Evolutionary conservation across 2,888 invertebrate genomes (phyloP).

Genomic region (Harpalus rufipes): DNA sequence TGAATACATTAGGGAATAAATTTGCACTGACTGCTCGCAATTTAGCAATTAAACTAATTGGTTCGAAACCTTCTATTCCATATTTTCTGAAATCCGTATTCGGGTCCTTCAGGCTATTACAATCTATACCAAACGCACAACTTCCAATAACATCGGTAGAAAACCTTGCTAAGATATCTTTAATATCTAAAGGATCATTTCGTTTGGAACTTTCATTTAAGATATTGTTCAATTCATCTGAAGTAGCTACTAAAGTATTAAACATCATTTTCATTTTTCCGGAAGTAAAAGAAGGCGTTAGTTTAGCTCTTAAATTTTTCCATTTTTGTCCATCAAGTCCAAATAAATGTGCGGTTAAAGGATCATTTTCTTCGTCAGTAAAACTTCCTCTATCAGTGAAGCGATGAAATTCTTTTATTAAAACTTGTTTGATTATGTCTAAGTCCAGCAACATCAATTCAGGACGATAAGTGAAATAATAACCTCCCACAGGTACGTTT

Average conservation of each 20-base stretch:
- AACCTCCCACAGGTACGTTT: constrained; percentile 24
- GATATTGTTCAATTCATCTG: constrained; percentile 57
- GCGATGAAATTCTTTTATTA: constrained; percentile 50
- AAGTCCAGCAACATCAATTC: constrained; percentile 42
- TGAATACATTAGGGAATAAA: not conserved
- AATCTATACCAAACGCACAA: constrained; percentile 68
- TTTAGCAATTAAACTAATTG: not conserved
- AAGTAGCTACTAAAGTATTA: constrained; percentile 50
- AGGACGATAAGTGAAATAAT: constrained; percentile 36
- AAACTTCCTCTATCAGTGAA: constrained; percentile 66
- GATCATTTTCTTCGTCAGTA: constrained; percentile 50
- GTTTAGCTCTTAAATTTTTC: constrained; percentile 56
- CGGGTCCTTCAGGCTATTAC: constrained; percentile 65
- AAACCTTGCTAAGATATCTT: constrained; percentile 9
- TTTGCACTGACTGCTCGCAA: not conserved
- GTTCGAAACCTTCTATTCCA: constrained; percentile 66
- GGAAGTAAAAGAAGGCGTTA: not conserved
- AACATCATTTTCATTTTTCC: constrained; percentile 61
- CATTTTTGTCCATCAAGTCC: constrained; percentile 62
- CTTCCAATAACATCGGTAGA: constrained; percentile 44
- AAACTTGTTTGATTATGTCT: constrained; percentile 48
- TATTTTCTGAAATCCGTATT: constrained; percentile 67
- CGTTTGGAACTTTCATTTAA: constrained; percentile 5
- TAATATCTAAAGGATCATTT: constrained; percentile 62
- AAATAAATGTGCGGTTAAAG: constrained; percentile 59